A percentile compares a stretch with the other conserved stretches of the same genome.
Conservation (phyloP, 1,140 invertebrate species). For the Drosophila parabipectinata region DNA sequence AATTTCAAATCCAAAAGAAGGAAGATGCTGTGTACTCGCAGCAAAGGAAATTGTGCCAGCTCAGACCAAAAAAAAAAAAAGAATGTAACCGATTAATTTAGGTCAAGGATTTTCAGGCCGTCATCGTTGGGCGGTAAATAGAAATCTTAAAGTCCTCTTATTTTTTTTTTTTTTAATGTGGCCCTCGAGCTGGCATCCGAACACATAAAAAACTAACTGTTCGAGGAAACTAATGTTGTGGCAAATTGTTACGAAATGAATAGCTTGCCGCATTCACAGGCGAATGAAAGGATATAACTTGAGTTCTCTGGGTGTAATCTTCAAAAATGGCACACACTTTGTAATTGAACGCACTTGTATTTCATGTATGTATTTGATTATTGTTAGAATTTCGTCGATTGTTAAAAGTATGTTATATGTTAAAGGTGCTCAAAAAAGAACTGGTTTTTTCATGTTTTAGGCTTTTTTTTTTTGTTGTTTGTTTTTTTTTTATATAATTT, state of each 20-base stretch:
- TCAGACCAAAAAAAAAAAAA: slow-evolving; percentile 18
- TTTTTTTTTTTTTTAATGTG: slow-evolving; percentile 21
- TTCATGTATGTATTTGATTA: slow-evolving; percentile 48
- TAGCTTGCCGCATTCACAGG: slow-evolving; percentile 13
- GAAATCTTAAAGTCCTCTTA: slow-evolving; percentile 26
- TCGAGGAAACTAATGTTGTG: slow-evolving; percentile 11
- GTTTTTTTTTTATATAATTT: slow-evolving; percentile 25
- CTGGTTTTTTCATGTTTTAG: slow-evolving; percentile 57
- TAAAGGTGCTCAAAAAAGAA: slow-evolving; percentile 52
- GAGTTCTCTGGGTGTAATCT: slow-evolving; percentile 19
- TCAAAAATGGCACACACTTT: slow-evolving; percentile 17
- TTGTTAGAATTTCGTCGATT: slow-evolving; percentile 54
- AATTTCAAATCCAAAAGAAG: slow-evolving; percentile 5
- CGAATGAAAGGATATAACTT: slow-evolving; percentile 21
- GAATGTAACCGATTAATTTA: slow-evolving; percentile 66
- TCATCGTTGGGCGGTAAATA: slow-evolving; percentile 48
- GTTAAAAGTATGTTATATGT: slow-evolving; percentile 44
- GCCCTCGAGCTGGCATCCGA: slow-evolving; percentile 7
- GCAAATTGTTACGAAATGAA: slow-evolving; percentile 50
- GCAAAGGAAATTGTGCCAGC: slow-evolving; percentile 32
- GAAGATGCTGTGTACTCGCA: slow-evolving; percentile 34
- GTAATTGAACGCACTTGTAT: slow-evolving; percentile 64
- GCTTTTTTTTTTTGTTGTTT: slow-evolving; percentile 26
- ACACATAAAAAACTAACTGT: slow-evolving; percentile 7
- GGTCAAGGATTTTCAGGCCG: slow-evolving; percentile 71